Percentiles rank a stretch among this genome's conserved stretches.
These are phyloP conservation scores for Andricus quercusramuli DNA, from an alignment of 2,888 invertebrate species.

Conservation along the genomic window DNA sequence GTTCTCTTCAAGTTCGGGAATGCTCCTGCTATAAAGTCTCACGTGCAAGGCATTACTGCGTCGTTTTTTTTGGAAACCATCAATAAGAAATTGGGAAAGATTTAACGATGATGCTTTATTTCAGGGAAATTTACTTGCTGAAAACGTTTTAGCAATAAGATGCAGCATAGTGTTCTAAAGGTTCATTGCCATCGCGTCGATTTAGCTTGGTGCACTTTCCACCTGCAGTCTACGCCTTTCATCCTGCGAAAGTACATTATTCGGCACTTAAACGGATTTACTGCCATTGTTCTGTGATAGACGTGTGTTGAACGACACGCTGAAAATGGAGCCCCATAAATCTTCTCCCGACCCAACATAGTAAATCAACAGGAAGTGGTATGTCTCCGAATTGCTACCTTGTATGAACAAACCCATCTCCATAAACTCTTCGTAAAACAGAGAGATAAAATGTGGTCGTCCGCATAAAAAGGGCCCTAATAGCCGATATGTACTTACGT, in stretches of 20 bases:
- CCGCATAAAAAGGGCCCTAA: too few species aligned
- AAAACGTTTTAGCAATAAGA: slow-evolving; percentile 52
- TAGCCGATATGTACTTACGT: too few species aligned
- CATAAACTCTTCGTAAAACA: too few species aligned
- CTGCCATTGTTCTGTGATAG: slow-evolving; percentile 53
- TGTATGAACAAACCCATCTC: not conserved
- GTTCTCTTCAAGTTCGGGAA: slow-evolving; percentile 28
- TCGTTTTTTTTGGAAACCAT: slow-evolving; percentile 43
- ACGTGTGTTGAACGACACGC: slow-evolving; percentile 51
- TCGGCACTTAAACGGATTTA: slow-evolving; percentile 51
- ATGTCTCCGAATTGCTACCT: slow-evolving; percentile 14
- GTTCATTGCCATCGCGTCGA: slow-evolving; percentile 49
- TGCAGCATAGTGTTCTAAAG: slow-evolving; percentile 46
- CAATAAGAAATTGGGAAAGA: slow-evolving; percentile 6
- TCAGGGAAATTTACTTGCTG: slow-evolving; percentile 53
- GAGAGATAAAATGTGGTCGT: too few species aligned
- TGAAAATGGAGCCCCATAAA: slow-evolving; percentile 51
- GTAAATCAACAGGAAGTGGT: not conserved
- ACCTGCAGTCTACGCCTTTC: not conserved
- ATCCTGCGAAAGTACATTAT: slow-evolving; percentile 54
- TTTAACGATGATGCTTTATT: slow-evolving; percentile 51
- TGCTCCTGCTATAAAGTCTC: slow-evolving; percentile 1
- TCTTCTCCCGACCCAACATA: slow-evolving; percentile 23
- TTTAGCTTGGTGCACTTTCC: not conserved
- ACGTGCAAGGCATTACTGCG: slow-evolving; percentile 23